A percentile compares a stretch with the other conserved stretches of the same genome.
Conservation (phyloP, 1,140 invertebrate genomes). For the Zophobas atratus region DNA sequence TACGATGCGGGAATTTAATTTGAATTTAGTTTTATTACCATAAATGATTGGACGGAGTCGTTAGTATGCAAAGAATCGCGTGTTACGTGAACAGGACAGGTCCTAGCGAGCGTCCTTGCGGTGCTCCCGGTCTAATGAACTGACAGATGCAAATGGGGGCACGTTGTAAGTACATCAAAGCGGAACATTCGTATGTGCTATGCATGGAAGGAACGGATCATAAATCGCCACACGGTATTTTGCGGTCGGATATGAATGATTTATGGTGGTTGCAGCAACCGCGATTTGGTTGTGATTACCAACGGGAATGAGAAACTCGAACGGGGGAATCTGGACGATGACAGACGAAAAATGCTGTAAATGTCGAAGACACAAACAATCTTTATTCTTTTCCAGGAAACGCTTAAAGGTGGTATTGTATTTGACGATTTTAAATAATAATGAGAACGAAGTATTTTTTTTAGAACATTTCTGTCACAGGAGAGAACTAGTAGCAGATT, state of each 20-base stretch:
- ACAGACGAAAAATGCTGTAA: too few relatives aligned
- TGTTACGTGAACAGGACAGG: not conserved
- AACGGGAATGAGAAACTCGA: not conserved
- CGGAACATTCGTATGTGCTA: not conserved
- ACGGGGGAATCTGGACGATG: not conserved
- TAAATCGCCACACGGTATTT: conserved; percentile 47
- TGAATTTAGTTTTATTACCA: too few relatives aligned
- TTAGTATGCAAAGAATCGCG: not conserved
- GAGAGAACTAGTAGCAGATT: too few relatives aligned
- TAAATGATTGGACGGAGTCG: too few relatives aligned
- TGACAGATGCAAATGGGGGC: not conserved
- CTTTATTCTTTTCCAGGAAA: too few relatives aligned
- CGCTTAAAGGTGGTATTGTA: too few relatives aligned
- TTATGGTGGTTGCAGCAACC: conserved; percentile 49
- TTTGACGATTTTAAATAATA: too few relatives aligned
- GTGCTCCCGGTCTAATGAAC: not conserved
- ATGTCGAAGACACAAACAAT: too few relatives aligned
- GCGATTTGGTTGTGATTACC: conserved; percentile 45
- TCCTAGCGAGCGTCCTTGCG: not conserved
- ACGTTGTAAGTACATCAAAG: conserved; percentile 2
- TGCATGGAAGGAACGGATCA: conserved; percentile 1
- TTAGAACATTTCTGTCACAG: too few relatives aligned
- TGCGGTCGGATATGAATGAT: conserved; percentile 54
- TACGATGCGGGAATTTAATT: too few relatives aligned
- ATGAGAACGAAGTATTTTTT: too few relatives aligned